Percentiles rank a stretch among this genome's conserved stretches.
Evolutionary conservation across 2,888 invertebrate genomes (phyloP).

Genomic region (Dusona sp.): DNA sequence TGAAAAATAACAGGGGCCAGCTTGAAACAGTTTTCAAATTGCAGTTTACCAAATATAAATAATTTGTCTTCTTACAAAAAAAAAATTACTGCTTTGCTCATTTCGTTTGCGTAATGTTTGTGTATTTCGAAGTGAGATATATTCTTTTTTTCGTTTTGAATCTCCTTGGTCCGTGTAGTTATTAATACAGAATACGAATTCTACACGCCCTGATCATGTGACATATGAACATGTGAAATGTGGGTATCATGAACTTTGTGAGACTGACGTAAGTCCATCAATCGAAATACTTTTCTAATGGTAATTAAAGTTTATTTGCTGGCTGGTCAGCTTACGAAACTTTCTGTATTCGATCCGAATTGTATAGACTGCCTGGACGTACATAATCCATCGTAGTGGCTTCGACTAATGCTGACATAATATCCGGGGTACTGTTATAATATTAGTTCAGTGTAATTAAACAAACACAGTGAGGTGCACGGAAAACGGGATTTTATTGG

Average conservation of each 20-base stretch:
- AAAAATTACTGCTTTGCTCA: background rate
- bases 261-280: background rate
- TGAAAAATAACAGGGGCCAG: background rate
- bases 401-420: slow-evolving; percentile 21
- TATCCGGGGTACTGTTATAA: slow-evolving; percentile 1
- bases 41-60: background rate
- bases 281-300: background rate
- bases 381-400: background rate
- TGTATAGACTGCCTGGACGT: slow-evolving; percentile 1
- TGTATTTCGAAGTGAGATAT: background rate
- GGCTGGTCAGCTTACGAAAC: background rate
- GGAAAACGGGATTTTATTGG: too few species aligned
- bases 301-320: slow-evolving; percentile 1
- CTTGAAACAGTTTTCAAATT: background rate
- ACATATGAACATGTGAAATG: too few species aligned
- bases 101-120: background rate
- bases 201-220: too few species aligned
- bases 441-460: slow-evolving; percentile 6
- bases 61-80: background rate
- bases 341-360: background rate
- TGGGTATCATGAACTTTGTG: background rate
- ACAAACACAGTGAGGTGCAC: too few species aligned
- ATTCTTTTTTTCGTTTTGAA: too few species aligned
- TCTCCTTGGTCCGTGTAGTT: too few species aligned
- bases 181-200: too few species aligned